Base-by-base conservation (phyloP, 2,113 vertebrate species). In the Orientallactaga bullata region DNA sequence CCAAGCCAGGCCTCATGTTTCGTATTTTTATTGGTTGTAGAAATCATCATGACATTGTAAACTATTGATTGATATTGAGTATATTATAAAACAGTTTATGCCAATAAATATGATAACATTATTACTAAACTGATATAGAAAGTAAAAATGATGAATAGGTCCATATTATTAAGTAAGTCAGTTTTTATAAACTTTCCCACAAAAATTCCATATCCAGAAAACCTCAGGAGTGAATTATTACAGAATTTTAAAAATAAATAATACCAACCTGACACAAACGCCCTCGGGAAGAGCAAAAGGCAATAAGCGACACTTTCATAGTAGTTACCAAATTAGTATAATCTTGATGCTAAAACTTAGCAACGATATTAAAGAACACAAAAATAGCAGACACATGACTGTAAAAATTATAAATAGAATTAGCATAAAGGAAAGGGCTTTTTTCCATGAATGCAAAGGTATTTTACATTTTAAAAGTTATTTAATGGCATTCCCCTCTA, bases 171-270 rank as follows among this genome's bases (percentile, higher is more conserved):
- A 87, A 93, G 69, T 39, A 11, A 85, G 26, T n/a, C 51, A 58
- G 66, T 58, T 86, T 88, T 89, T 81, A 68, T 39, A 88, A 95
- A 88, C 42, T 23, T 85, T 87, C 5, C 21, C 21, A 74, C 16
- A 82, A 95, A 89, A 96, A 85, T 0, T 71, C 28, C 32, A 78
- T 28, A 77, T 77, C 10, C 9, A 89, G 26, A 88, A 81, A 82
- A 63, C 9, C 80, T 91, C 32, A 58, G 26, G 30, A 89, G 39
- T 88, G 82, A 90, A 94, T 91, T 83, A 80, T 86, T 79, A 28
- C 55, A 85, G 37, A 94, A 89, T 74, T 88, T 85, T 61, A 89
- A 90, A 30, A 93, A 55, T 26, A 87, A 90, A 63, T 83, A 89
- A 69, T 24, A 85, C 7, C 16, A 88, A 39, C 60, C 4, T 71